phyloP scores from a whole-genome alignment of 2,888 invertebrate genomes.

The Gisinianus flammeolus region DNA sequence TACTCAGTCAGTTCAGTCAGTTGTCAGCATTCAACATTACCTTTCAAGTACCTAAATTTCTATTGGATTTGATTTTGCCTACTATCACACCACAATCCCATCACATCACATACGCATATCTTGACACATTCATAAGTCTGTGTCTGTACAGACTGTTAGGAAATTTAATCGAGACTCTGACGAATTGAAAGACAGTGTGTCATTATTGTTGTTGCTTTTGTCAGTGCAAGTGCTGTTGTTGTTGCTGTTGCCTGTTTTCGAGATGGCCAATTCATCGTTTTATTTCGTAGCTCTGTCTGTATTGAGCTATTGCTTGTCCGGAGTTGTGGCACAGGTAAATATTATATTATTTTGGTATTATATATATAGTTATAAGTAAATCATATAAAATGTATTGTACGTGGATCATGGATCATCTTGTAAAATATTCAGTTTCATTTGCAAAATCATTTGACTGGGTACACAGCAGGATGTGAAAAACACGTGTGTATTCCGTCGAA shows the following conservation, averaged over 20 bases:
- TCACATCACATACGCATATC: no score
- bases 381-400: no score
- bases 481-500: not conserved
- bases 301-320: not conserved
- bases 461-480: not conserved
- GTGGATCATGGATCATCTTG: no score
- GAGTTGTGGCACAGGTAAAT: constrained; percentile 1
- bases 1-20: not conserved
- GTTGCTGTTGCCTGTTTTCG: not conserved
- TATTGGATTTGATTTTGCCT: not conserved
- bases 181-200: not conserved
- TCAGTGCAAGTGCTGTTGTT: not conserved
- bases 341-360: not conserved
- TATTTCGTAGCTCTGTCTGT: not conserved
- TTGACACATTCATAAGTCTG: no score
- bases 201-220: not conserved
- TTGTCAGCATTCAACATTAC: not conserved
- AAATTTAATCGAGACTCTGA: not conserved
- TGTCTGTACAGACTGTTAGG: no score
- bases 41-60: not conserved
- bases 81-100: not conserved
- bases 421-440: no score
- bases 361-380: no score
- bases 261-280: not conserved
- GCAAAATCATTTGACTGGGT: no score